These are phyloP conservation scores for Epistrophe grossulariae DNA, from an alignment of 2,888 invertebrate species.

Conservation along the genomic window DNA sequence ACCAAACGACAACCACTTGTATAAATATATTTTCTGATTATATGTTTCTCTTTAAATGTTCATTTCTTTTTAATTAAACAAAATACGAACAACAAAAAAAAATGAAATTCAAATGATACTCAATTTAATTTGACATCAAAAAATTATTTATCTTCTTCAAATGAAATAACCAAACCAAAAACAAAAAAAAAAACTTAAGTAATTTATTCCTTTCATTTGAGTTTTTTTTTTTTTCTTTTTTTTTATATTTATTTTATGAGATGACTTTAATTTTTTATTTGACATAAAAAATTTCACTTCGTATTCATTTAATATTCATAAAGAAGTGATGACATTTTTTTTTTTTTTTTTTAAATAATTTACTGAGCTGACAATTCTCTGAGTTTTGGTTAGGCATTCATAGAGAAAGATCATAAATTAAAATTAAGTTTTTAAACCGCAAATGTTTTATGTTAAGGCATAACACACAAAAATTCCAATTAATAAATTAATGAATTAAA, in stretches of 20 bases:
- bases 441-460: not conserved
- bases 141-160: slow-evolving; percentile 48
- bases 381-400: slow-evolving; percentile 46
- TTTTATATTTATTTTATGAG: not conserved
- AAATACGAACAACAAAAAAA: slow-evolving; percentile 27
- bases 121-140: slow-evolving; percentile 55
- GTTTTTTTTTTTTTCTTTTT: not conserved
- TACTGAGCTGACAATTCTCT: slow-evolving; percentile 51
- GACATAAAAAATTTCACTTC: slow-evolving; percentile 51
- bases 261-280: slow-evolving; percentile 29
- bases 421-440: slow-evolving; percentile 7
- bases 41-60: slow-evolving; percentile 27
- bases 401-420: slow-evolving; percentile 18
- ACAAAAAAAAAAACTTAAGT: not conserved
- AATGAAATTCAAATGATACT: slow-evolving; percentile 57
- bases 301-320: slow-evolving; percentile 45
- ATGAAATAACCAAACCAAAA: slow-evolving; percentile 21
- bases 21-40: slow-evolving; percentile 40
- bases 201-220: slow-evolving; percentile 6
- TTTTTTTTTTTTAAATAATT: slow-evolving; percentile 48
- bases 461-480: slow-evolving; percentile 16
- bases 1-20: slow-evolving; percentile 82
- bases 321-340: slow-evolving; percentile 25
- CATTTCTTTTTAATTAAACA: slow-evolving; percentile 32
- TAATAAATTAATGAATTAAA: slow-evolving; percentile 24